phyloP scores from a whole-genome alignment of 2,888 invertebrate genomes.

The Lithophane ornitopus region DNA sequence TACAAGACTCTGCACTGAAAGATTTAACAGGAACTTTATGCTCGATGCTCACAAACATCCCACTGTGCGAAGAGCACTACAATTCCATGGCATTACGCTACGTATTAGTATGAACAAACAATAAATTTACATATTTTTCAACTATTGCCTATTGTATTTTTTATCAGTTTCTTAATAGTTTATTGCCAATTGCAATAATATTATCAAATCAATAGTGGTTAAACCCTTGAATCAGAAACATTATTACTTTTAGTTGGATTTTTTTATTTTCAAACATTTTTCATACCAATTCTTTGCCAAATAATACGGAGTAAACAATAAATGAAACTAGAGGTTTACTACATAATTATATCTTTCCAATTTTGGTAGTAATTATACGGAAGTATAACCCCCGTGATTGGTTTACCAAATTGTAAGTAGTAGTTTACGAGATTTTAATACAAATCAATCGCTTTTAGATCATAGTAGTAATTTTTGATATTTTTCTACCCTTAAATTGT shows the following conservation, averaged over 20 bases:
- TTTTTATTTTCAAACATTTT: slow-evolving; percentile 35
- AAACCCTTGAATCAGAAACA: background rate
- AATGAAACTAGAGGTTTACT: background rate
- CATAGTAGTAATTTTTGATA: background rate
- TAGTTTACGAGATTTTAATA: background rate
- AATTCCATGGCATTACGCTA: slow-evolving; percentile 73
- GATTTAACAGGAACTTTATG: slow-evolving; percentile 80
- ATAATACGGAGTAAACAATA: slow-evolving; percentile 12
- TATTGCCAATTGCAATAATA: background rate
- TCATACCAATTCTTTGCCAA: slow-evolving; percentile 12
- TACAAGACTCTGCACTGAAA: slow-evolving; percentile 75
- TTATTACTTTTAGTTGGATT: background rate
- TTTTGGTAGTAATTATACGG: background rate
- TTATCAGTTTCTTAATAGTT: background rate
- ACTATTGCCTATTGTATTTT: background rate
- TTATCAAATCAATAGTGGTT: background rate
- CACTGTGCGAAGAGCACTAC: slow-evolving; percentile 75
- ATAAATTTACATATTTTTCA: slow-evolving; percentile 25
- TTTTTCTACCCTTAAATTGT: slow-evolving; percentile 3
- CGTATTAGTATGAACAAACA: slow-evolving; percentile 60
- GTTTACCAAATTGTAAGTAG: background rate
- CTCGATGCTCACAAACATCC: slow-evolving; percentile 66
- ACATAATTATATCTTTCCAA: background rate
- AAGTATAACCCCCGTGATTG: background rate
- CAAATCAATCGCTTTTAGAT: background rate